Base-by-base conservation (phyloP, 2,113 vertebrate species). In the Saimiri boliviensis region DNA sequence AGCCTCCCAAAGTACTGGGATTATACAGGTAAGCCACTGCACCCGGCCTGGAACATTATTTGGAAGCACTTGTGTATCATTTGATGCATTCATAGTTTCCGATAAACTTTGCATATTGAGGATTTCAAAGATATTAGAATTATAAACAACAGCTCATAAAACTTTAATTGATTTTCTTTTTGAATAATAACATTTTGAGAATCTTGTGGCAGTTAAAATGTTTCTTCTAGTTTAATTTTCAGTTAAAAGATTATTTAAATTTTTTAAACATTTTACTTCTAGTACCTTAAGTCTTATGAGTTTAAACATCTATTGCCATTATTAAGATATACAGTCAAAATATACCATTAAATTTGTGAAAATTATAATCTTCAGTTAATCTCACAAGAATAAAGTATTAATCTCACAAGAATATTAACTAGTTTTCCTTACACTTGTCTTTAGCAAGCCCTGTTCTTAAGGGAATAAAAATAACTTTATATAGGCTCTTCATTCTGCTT, bases 151-250 rank as follows among this genome's bases (percentile, higher is more conserved):
- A 82, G 54, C 42, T 76, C 13, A 42, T 83, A 25, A 94, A 49
- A 76, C 37, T 23, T 68, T 60, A 63, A 47, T 49, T 89, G 49
- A 89, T 89, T 92, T 96, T 89, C 45, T 88, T 94, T 87, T 90
- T 95, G 35, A 93, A 89, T 79, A 80, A 56, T 27, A 89, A 63
- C 45, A 47, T 40, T 93, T 82, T 80, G 25, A 89, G 45, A 79
- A n/a, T n/a, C 35, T 16, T 16, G 8, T 73, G 14, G 12, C 20
- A 80, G 30, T n/a, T 76, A 88, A 66, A 40, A 14, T 56, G 66
- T 42, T 63, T 19, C 54, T 82, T 84, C 32, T 89, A 85, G 35
- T 58, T 92, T 66, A 80, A 82, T 77, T 77, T 88, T 91, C 68
- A 79, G 12, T 49, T 85, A 81, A 60, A 52, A 92, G 19, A 80